phyloP scores from a whole-genome alignment of 2,797 vertebrate species.

The Emydoidea blandingii region DNA sequence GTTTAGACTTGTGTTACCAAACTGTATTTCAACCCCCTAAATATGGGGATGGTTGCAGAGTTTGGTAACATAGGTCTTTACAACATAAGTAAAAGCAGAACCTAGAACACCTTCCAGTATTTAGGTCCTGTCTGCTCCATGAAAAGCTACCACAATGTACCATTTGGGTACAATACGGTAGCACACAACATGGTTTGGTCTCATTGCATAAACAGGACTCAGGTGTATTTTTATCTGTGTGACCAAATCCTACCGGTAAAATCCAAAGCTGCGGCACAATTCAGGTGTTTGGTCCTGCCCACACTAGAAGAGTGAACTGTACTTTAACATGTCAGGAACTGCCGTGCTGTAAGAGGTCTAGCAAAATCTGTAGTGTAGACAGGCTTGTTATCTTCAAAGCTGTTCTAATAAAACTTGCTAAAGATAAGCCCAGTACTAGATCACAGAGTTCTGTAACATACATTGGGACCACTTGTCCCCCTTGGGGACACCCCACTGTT shows the following conservation, averaged over 20 bases:
- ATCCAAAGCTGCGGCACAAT: background rate
- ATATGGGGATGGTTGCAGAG: background rate
- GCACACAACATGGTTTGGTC: background rate
- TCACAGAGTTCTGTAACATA: background rate
- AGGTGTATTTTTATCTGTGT: background rate
- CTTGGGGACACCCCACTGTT: rapidly evolving
- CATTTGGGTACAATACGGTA: background rate
- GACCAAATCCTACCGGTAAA: background rate
- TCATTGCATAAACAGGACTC: rapidly evolving
- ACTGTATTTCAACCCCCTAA: background rate
- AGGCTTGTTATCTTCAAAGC: background rate
- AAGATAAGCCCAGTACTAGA: background rate
- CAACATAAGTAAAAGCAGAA: background rate
- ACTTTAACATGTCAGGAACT: background rate
- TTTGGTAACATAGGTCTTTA: background rate
- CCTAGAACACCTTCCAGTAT: background rate
- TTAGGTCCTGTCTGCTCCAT: background rate
- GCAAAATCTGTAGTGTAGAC: background rate
- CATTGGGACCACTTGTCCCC: background rate
- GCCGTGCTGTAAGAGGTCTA: rapidly evolving
- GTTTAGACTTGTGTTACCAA: background rate
- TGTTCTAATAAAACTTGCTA: background rate
- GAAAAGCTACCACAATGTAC: background rate
- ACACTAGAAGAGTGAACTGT: background rate
- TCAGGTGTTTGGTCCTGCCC: background rate